phyloP scores from a whole-genome alignment of 2,113 vertebrate genomes.

The Catharus bicknelli region DNA sequence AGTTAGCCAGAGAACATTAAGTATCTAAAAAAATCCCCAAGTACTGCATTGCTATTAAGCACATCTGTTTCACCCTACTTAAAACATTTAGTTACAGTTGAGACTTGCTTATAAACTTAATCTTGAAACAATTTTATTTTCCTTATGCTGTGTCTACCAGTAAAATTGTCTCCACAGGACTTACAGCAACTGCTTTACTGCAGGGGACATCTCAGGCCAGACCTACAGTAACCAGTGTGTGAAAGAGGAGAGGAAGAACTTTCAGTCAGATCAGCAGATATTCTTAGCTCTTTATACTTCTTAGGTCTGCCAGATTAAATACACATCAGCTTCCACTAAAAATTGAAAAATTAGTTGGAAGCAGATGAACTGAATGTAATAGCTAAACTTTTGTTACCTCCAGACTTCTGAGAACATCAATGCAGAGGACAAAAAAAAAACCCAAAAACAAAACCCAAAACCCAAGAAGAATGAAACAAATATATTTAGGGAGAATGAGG shows the following conservation, averaged over 20 bases:
- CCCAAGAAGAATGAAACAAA: background rate
- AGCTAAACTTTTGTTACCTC: background rate
- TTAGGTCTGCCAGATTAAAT: background rate
- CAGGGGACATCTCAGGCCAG: background rate
- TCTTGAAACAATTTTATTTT: background rate
- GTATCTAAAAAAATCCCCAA: background rate
- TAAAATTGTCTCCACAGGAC: background rate
- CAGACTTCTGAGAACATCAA: background rate
- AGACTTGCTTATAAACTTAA: background rate
- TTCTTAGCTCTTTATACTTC: background rate
- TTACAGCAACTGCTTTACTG: background rate
- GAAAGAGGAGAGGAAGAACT: background rate
- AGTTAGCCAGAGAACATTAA: background rate
- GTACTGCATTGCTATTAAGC: background rate
- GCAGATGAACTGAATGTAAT: background rate
- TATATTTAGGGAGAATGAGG: fast-evolving
- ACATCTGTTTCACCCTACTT: background rate
- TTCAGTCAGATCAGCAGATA: background rate
- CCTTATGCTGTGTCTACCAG: background rate
- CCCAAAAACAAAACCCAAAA: background rate
- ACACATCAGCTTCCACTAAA: background rate
- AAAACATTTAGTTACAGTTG: background rate
- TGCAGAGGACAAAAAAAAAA: fast-evolving
- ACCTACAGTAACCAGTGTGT: fast-evolving
- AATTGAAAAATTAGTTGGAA: background rate